Conservation (phyloP, 1,140 invertebrate genomes). For the Brachystomella parvula region DNA sequence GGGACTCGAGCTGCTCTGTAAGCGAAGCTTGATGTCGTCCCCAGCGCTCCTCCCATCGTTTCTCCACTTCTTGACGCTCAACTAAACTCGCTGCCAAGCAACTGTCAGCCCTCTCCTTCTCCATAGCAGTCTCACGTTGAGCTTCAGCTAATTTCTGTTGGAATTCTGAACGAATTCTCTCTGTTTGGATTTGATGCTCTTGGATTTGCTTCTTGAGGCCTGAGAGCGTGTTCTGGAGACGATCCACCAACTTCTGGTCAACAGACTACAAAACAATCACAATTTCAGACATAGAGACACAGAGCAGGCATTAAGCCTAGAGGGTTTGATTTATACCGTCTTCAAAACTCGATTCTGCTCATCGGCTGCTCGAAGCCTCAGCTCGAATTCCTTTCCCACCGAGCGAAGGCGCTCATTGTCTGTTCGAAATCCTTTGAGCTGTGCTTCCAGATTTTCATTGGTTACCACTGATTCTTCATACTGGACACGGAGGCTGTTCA, state of each 20-base stretch:
- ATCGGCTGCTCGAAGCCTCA: background rate
- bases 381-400: background rate
- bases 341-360: conserved; percentile 10
- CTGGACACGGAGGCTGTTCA: conserved; percentile 2
- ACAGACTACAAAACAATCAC: background rate
- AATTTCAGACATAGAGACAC: background rate
- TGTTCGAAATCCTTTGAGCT: conserved; percentile 6
- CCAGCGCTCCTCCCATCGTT: conserved; percentile 22
- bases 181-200: background rate
- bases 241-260: conserved; percentile 12
- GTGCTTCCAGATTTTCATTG: conserved; percentile 15
- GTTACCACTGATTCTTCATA: conserved; percentile 13
- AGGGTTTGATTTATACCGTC: background rate
- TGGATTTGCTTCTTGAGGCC: conserved; percentile 12
- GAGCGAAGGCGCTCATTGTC: conserved; percentile 9
- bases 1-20: conserved; percentile 19
- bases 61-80: conserved; percentile 20
- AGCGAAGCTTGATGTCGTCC: conserved; percentile 19
- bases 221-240: conserved; percentile 5
- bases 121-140: conserved; percentile 19
- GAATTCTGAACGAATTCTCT: conserved; percentile 3
- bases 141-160: conserved; percentile 5
- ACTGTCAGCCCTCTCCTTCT: conserved; percentile 21
- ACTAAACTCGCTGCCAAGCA: conserved; percentile 16
- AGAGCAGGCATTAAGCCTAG: background rate